phyloP scores from a whole-genome alignment of 2,113 vertebrate species.

The Cairina moschata region DNA sequence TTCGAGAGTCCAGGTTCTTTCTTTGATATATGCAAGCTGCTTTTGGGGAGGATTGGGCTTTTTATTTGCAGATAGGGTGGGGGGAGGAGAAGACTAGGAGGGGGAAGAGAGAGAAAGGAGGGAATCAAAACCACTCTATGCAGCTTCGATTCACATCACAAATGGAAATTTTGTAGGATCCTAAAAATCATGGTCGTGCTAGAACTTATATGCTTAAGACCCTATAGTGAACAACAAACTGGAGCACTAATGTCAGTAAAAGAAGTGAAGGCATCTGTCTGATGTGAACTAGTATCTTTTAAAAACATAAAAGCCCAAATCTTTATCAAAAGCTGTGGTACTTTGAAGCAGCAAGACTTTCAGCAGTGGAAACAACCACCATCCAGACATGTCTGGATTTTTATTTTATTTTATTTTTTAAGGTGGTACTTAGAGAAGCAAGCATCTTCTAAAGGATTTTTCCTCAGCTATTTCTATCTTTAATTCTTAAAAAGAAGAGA shows the following conservation, averaged over 20 bases:
- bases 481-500: background rate
- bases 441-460: background rate
- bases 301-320: background rate
- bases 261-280: background rate
- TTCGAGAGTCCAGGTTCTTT: slow-evolving; percentile 34
- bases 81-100: background rate
- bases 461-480: background rate
- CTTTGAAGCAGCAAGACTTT: background rate
- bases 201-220: background rate
- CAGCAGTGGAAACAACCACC: background rate
- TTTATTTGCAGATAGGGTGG: background rate
- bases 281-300: background rate
- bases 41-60: slow-evolving; percentile 6
- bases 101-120: background rate
- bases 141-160: background rate
- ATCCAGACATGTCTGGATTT: background rate
- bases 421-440: background rate
- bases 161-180: background rate
- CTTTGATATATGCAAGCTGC: slow-evolving; percentile 44
- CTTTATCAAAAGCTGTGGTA: background rate
- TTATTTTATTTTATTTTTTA: background rate
- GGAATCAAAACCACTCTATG: background rate
- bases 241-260: background rate
- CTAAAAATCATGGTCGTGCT: background rate
- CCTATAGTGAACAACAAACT: background rate